Conservation (phyloP, 2,113 vertebrate species). For the Aythya baeri region DNA sequence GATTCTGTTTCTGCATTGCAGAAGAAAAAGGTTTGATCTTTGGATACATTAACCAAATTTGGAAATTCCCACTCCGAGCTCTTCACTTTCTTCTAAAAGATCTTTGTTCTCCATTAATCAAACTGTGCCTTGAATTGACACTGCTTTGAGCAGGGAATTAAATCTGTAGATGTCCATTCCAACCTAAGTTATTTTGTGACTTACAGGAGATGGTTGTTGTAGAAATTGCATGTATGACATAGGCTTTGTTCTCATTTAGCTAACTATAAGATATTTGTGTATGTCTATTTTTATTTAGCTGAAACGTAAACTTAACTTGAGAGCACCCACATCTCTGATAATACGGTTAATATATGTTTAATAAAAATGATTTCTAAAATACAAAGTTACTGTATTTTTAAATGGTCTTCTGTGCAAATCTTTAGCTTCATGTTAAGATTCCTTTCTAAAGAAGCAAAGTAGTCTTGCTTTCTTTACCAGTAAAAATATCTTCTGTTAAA, state of each 20-base stretch:
- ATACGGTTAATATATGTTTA: background rate
- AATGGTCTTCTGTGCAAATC: background rate
- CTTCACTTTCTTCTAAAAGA: background rate
- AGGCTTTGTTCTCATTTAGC: background rate
- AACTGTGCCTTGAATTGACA: background rate
- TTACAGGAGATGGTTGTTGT: background rate
- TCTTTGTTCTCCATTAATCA: background rate
- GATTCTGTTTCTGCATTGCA: background rate
- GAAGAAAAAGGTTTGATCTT: background rate
- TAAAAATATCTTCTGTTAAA: background rate
- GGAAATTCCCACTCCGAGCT: background rate
- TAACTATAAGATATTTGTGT: background rate
- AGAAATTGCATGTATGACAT: background rate
- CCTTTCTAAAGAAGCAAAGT: background rate
- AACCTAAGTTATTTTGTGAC: background rate
- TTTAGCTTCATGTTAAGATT: background rate
- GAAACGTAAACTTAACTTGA: background rate
- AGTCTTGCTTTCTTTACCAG: background rate
- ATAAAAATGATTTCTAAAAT: background rate
- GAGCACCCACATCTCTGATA: background rate
- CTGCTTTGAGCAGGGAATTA: background rate
- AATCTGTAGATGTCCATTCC: background rate
- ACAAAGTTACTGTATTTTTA: background rate
- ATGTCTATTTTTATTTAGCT: background rate
- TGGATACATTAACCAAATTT: accelerated